Evolutionary conservation across 2,888 invertebrate species (phyloP), one percentile per base, ranked within the genome.

Genomic region (Drosophila yooni): DNA sequence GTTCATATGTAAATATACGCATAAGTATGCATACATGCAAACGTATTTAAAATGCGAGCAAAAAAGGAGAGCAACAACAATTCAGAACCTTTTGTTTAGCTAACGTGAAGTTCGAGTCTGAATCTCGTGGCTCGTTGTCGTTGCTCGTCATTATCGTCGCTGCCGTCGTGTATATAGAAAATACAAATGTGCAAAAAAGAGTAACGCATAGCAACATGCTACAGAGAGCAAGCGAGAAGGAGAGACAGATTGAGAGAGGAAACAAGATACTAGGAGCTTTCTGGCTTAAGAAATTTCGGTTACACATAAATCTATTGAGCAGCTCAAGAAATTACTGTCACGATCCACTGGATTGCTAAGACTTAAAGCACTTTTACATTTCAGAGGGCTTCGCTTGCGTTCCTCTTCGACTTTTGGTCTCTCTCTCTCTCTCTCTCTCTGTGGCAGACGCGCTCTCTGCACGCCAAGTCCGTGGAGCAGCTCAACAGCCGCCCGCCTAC

Each of bases 51-150:
- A 67, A 21, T 13, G 63, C 34, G 66, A 70, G 64, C 62, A 59
- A 57, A 59, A 56, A 60, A 57, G 27, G 51, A 64, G 61, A 73
- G 52, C 21, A 57, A 52, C 51, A 59, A 65, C 54, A 40, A 56
- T 71, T 52, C 50, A 51, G 54, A 36, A 21, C 40, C 57, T 59
- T 76, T 65, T 73, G 53, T 61, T 33, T 67, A 58, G 69, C 74
- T 79, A 76, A 84, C 68, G 58, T 62, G 25, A 60, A 61, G 53
- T 61, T 64, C 51, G 60, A 68, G 67, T 68, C 50, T 52, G 50
- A 74, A 29, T 43, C 40, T 21, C 34, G 40, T 58, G 43, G 43
- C 27, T 50, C 56, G 36, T 27, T 56, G 56, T 38, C 27, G 52
- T 61, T 52, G 51, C 36, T 53, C 48, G 56, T 60, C 43, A 58